These are phyloP conservation scores for Pygoscelis adeliae DNA, from an alignment of 2,113 vertebrate genomes.

Conservation along the genomic window DNA sequence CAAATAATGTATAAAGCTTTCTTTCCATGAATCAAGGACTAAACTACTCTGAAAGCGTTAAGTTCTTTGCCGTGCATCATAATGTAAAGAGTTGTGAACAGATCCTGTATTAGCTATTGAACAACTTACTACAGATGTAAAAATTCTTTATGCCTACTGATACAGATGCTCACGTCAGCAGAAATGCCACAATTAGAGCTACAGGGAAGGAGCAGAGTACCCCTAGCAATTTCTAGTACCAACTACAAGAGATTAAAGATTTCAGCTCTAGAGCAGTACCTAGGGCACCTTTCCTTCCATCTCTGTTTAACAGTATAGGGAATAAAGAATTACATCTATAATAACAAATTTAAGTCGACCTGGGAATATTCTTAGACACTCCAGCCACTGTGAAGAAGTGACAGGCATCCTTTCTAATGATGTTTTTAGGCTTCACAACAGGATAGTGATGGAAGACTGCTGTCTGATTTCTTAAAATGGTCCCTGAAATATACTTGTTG, in stretches of 20 bases:
- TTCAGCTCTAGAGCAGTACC: background rate
- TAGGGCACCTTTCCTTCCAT: background rate
- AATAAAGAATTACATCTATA: background rate
- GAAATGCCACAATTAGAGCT: background rate
- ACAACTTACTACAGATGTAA: background rate
- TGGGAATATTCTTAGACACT: background rate
- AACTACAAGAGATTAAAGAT: background rate
- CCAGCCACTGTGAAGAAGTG: background rate
- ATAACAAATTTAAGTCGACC: background rate
- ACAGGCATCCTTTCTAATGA: background rate
- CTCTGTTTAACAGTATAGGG: background rate
- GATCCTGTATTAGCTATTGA: background rate
- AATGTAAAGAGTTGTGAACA: background rate
- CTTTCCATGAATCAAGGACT: background rate
- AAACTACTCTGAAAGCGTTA: background rate
- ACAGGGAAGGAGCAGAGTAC: background rate
- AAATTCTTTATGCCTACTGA: background rate
- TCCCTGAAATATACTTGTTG: background rate
- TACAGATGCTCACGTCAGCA: background rate
- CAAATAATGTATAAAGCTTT: background rate
- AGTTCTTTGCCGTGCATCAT: background rate
- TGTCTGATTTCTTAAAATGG: background rate
- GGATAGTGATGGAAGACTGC: background rate
- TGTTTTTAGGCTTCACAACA: background rate
- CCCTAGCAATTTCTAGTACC: background rate